phyloP scores from a whole-genome alignment of 2,888 invertebrate species.

The Toxonevra muliebris region DNA sequence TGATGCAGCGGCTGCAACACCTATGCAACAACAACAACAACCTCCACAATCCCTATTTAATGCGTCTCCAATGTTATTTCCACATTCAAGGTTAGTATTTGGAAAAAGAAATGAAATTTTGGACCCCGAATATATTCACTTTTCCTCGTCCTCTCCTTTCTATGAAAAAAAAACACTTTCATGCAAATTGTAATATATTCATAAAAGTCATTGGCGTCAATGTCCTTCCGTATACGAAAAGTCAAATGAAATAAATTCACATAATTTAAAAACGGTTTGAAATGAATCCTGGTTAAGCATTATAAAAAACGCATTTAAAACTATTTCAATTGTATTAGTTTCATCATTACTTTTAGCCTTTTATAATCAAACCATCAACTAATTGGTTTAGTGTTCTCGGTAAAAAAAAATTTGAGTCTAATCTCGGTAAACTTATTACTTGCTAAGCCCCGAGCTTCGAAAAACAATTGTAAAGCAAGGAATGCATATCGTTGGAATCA shows the following conservation, averaged over 20 bases:
- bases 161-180: slow-evolving; percentile 29
- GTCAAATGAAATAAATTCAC: not conserved
- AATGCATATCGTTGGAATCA: too few species aligned
- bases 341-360: too few species aligned
- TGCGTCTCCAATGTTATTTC: slow-evolving; percentile 67
- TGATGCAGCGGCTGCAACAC: slow-evolving; percentile 77
- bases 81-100: slow-evolving; percentile 69
- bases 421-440: too few species aligned
- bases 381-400: too few species aligned
- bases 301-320: too few species aligned
- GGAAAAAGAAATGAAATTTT: slow-evolving; percentile 2
- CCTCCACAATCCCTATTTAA: slow-evolving; percentile 62
- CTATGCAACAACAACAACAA: slow-evolving; percentile 66
- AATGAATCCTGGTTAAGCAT: too few species aligned
- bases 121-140: not conserved
- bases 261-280: too few species aligned
- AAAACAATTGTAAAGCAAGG: too few species aligned
- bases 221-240: not conserved
- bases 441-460: too few species aligned
- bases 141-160: slow-evolving; percentile 12
- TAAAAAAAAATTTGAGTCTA: too few species aligned
- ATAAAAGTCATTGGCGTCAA: not conserved
- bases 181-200: slow-evolving; percentile 24
- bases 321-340: too few species aligned
- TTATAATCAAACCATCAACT: too few species aligned